A percentile compares a stretch with the other conserved stretches of the same genome.
Evolutionary conservation across 2,888 invertebrate genomes (phyloP).

Genomic region (Hydraecia micacea): DNA sequence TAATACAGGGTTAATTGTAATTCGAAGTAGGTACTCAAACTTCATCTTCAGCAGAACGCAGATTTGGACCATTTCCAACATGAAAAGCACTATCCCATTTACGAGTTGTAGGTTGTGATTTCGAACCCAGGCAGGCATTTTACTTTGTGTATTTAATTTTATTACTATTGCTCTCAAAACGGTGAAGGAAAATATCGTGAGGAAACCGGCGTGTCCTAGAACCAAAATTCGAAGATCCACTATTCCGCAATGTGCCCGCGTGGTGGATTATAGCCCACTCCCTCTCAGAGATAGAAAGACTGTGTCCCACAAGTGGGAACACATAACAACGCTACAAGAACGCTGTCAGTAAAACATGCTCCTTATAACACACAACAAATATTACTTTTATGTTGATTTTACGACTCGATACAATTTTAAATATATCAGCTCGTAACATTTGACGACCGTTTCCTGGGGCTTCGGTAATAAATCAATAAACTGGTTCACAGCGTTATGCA

Average conservation of each 20-base stretch:
- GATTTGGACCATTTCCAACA: background rate
- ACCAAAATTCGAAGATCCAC: background rate
- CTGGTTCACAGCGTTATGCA: constrained; percentile 62
- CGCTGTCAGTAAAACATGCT: constrained; percentile 44
- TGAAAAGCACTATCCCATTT: background rate
- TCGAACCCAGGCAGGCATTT: too few relatives aligned
- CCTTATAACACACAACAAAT: constrained; percentile 62
- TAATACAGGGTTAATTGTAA: background rate
- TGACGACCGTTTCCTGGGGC: constrained; percentile 67
- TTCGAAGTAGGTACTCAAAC: background rate
- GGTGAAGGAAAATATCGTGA: background rate
- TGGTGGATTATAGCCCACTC: too few relatives aligned
- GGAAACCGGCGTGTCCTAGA: background rate
- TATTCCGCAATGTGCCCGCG: accelerated
- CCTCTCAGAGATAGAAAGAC: too few relatives aligned
- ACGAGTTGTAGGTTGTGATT: too few relatives aligned
- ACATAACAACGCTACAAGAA: background rate
- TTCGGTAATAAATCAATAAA: constrained; percentile 69
- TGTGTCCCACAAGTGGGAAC: too few relatives aligned
- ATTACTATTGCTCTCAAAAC: background rate
- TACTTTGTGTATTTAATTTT: background rate
- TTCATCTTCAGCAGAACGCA: too few relatives aligned
- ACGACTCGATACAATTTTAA: constrained; percentile 69
- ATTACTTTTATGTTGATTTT: constrained; percentile 72
- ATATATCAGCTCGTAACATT: constrained; percentile 67